Conservation (phyloP, 2,797 vertebrate species). For the Neosalanx taihuensis region DNA sequence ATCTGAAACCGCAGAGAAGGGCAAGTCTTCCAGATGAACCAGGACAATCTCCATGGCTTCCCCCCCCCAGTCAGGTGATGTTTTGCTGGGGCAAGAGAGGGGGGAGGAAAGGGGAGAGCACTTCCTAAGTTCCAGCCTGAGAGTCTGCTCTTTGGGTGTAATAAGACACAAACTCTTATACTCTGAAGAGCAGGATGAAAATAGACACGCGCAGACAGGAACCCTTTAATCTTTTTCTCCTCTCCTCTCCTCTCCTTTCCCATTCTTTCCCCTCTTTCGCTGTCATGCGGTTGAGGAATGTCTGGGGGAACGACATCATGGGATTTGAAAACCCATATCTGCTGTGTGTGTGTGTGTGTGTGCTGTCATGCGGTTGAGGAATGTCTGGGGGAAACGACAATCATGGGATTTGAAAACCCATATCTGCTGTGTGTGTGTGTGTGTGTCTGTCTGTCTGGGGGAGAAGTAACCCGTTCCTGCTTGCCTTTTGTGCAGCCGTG, state of each 20-base stretch:
- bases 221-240: conserved; percentile 58
- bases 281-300: conserved; percentile 53
- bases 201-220: conserved; percentile 60
- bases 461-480: conserved; percentile 64
- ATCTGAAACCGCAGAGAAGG: too few relatives aligned
- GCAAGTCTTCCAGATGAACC: too few relatives aligned
- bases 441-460: neutral
- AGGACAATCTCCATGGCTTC: too few relatives aligned
- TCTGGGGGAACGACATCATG: conserved; percentile 58
- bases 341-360: conserved; percentile 33
- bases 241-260: conserved; percentile 30
- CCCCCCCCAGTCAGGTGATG: conserved; percentile 18
- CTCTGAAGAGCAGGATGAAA: conserved; percentile 61
- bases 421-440: conserved; percentile 49
- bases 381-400: conserved; percentile 57
- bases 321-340: conserved; percentile 71
- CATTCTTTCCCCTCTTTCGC: conserved; percentile 39
- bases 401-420: conserved; percentile 69
- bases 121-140: conserved; percentile 29
- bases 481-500: conserved; percentile 42
- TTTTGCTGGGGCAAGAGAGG: conserved; percentile 24
- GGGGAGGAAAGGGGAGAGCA: conserved; percentile 32
- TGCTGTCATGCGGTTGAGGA: conserved; percentile 52
- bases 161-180: conserved; percentile 60
- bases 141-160: conserved; percentile 51